phyloP scores from a whole-genome alignment of 2,113 vertebrate genomes.

The Gallinago paraguaiae region DNA sequence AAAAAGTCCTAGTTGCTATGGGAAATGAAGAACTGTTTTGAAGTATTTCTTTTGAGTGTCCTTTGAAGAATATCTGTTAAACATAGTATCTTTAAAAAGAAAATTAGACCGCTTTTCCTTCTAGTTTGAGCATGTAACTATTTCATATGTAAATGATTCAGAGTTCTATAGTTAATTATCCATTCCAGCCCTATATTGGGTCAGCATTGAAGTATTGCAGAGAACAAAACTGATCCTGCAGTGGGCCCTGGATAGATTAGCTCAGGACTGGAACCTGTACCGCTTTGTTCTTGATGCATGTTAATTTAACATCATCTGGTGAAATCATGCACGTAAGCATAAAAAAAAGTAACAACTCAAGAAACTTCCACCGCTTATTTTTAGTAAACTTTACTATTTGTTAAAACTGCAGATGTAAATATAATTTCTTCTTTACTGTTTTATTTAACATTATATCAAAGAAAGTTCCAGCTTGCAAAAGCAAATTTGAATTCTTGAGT shows the following conservation, averaged over 20 bases:
- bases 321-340: background rate
- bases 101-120: background rate
- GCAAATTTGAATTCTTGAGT: background rate
- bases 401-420: background rate
- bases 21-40: background rate
- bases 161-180: background rate
- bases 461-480: background rate
- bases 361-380: background rate
- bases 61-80: background rate
- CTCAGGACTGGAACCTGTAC: background rate
- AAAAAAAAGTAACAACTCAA: background rate
- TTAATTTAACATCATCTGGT: background rate
- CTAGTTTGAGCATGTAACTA: background rate
- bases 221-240: background rate
- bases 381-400: background rate
- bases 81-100: background rate
- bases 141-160: background rate
- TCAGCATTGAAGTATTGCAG: background rate
- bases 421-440: background rate
- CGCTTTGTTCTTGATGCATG: background rate
- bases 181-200: background rate
- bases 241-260: background rate
- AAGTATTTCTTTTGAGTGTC: background rate
- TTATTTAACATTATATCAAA: background rate
- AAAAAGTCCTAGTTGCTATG: background rate